phyloP scores from a whole-genome alignment of 2,113 vertebrate species.

The Rhizomys pruinosus region DNA sequence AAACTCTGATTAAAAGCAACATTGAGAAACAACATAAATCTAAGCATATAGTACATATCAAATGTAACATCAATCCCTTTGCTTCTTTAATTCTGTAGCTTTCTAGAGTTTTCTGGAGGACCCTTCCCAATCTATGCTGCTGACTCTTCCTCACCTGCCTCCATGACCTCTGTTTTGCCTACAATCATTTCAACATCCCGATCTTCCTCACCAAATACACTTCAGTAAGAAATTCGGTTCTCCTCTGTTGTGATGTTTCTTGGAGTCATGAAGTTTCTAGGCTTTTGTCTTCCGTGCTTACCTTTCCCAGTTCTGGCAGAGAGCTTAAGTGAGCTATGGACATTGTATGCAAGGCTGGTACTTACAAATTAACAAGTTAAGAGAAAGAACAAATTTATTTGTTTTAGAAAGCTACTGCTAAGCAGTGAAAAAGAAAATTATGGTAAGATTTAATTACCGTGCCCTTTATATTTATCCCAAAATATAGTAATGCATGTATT shows the following conservation, averaged over 20 bases:
- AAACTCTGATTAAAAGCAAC: background rate
- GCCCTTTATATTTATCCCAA: no score
- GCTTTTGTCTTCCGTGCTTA: background rate
- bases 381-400: background rate
- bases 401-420: background rate
- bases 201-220: background rate
- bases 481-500: no score
- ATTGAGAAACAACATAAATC: conserved; percentile 9
- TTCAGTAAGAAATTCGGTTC: background rate
- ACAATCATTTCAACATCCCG: background rate
- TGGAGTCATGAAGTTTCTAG: background rate
- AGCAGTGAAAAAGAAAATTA: background rate
- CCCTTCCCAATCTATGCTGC: background rate
- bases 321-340: background rate
- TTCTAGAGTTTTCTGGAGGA: background rate
- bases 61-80: background rate
- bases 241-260: background rate
- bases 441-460: background rate
- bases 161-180: background rate
- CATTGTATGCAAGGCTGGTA: background rate
- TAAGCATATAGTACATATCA: background rate
- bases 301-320: background rate
- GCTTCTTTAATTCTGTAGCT: background rate
- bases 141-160: background rate
- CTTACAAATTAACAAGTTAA: background rate